phyloP scores from a whole-genome alignment of 2,888 invertebrate species.

The Tetheella fluctuosa region DNA sequence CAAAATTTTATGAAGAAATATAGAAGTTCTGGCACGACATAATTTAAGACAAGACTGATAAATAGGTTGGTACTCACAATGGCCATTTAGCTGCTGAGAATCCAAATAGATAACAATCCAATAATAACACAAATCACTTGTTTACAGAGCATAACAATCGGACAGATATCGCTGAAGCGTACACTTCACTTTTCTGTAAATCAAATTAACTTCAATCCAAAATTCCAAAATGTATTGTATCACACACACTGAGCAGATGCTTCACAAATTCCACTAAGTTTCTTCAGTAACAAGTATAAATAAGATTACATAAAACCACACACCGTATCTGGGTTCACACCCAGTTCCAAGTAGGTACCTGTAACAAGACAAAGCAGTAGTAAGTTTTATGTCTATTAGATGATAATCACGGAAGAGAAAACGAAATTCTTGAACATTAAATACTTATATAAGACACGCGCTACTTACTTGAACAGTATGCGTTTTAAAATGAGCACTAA shows the following conservation, averaged over 20 bases:
- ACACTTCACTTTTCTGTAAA: slow-evolving; percentile 65
- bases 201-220: slow-evolving; percentile 45
- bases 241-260: slow-evolving; percentile 51
- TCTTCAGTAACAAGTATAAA: slow-evolving; percentile 63
- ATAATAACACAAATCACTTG: slow-evolving; percentile 72
- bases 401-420: slow-evolving; percentile 37
- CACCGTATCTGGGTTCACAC: slow-evolving; percentile 81
- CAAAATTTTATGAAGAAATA: background rate
- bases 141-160: slow-evolving; percentile 61
- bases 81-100: slow-evolving; percentile 66
- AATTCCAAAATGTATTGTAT: slow-evolving; percentile 51
- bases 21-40: slow-evolving; percentile 8
- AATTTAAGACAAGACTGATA: slow-evolving; percentile 21
- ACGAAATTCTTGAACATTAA: slow-evolving; percentile 31
- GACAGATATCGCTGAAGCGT: slow-evolving; percentile 47
- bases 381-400: slow-evolving; percentile 59
- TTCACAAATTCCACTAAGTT: slow-evolving; percentile 60
- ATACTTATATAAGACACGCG: slow-evolving; percentile 49
- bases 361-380: slow-evolving; percentile 81
- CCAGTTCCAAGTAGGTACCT: slow-evolving; percentile 81
- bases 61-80: slow-evolving; percentile 60
- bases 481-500: slow-evolving; percentile 68
- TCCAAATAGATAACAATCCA: slow-evolving; percentile 74
- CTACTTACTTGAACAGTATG: slow-evolving; percentile 62
- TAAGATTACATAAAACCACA: slow-evolving; percentile 81